Evolutionary conservation across 2,888 invertebrate species (phyloP).

Genomic region (Cancer borealis): DNA sequence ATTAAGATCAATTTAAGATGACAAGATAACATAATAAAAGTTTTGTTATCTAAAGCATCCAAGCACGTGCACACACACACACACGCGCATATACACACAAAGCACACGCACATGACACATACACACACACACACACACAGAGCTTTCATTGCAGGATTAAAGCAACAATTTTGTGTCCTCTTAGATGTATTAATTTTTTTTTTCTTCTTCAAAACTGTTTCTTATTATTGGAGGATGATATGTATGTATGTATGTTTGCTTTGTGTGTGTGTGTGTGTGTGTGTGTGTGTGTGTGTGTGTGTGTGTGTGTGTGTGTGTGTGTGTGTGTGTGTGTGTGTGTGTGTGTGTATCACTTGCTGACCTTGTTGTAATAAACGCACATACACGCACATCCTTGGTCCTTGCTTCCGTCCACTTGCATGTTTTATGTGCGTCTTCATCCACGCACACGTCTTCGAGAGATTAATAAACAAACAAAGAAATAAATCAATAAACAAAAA

Average conservation of each 20-base stretch:
- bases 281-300: slow-evolving; percentile 11
- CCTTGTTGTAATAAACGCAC: neutral
- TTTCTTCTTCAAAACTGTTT: neutral
- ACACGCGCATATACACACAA: neutral
- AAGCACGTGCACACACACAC: neutral
- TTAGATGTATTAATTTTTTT: too few species aligned
- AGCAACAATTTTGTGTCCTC: neutral
- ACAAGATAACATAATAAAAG: neutral
- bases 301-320: slow-evolving; percentile 11
- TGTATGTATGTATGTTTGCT: neutral
- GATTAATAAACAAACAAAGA: neutral
- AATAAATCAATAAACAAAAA: neutral
- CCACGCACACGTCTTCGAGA: too few species aligned
- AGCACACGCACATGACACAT: neutral
- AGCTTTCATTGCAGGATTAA: neutral
- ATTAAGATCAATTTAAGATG: neutral
- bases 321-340: neutral
- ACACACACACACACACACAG: neutral
- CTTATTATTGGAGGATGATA: neutral
- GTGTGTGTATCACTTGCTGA: neutral
- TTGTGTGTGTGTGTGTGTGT: slow-evolving; percentile 25
- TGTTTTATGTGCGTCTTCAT: neutral
- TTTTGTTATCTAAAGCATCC: neutral
- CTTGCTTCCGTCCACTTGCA: neutral
- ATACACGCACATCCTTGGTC: neutral